These are phyloP conservation scores for Ormia ochracea DNA, from an alignment of 2,888 invertebrate species.

Conservation along the genomic window DNA sequence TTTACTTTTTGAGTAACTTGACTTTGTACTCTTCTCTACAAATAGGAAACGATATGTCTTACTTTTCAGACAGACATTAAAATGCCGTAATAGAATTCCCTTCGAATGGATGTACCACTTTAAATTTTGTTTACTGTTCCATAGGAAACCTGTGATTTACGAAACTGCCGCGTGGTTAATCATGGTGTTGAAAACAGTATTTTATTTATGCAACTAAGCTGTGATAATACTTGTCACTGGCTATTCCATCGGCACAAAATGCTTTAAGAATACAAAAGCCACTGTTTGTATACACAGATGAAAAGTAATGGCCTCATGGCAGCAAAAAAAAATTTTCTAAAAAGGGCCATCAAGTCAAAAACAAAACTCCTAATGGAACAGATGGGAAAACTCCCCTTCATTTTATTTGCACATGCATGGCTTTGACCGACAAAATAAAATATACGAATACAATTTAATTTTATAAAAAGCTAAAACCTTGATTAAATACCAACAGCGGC, in stretches of 20 bases:
- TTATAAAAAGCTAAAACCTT: conserved; percentile 11
- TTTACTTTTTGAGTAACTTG: no score
- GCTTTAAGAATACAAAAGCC: neutral
- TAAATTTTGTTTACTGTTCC: no score
- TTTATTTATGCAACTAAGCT: no score
- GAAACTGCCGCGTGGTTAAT: no score
- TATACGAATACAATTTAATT: conserved; percentile 15
- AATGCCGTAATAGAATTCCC: no score
- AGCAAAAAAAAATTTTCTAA: neutral
- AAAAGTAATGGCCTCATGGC: neutral
- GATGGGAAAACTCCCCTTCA: neutral
- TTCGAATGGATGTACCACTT: no score
- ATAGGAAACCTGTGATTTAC: no score
- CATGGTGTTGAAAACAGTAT: no score
- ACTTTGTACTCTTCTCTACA: no score
- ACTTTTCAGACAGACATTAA: no score
- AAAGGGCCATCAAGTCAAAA: conserved; percentile 28
- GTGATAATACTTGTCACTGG: no score
- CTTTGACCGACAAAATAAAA: neutral
- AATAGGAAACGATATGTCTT: no score
- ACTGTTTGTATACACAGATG: neutral
- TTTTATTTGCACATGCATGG: neutral
- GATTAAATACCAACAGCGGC: neutral
- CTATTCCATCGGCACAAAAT: neutral
- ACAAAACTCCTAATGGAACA: conserved; percentile 8